Evolutionary conservation across 1,140 invertebrate species (phyloP).

Genomic region (Portunus trituberculatus): DNA sequence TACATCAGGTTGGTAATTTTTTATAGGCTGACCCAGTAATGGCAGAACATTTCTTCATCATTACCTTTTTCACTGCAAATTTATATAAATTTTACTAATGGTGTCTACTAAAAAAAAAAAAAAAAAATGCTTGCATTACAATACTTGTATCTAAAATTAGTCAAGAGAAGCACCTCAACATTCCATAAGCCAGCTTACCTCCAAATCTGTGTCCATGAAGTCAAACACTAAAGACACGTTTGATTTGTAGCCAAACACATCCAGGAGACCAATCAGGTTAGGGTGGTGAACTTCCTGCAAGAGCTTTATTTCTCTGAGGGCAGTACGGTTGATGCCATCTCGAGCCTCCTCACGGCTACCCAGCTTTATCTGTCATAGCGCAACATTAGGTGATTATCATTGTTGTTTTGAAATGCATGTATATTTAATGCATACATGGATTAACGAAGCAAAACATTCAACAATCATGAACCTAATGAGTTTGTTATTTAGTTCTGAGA

Average conservation of each 20-base stretch:
- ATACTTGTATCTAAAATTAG: not conserved
- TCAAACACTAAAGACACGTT: conserved; percentile 99
- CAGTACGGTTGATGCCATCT: conserved; percentile 99
- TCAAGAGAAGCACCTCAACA: not conserved
- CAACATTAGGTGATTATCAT: no score
- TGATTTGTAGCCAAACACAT: conserved; percentile 98
- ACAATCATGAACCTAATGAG: no score
- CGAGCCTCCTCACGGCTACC: conserved; percentile 95
- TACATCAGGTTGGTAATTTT: no score
- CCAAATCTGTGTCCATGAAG: conserved; percentile 99
- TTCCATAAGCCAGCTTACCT: conserved; percentile 81
- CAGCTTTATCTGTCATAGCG: conserved; percentile 90
- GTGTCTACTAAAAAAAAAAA: not conserved
- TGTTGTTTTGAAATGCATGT: no score
- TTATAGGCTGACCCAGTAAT: no score
- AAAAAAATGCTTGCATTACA: not conserved
- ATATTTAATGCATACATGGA: no score
- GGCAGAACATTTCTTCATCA: no score
- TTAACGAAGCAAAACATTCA: no score
- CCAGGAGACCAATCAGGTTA: conserved; percentile 95
- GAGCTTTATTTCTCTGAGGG: conserved; percentile 98
- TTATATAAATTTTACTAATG: no score
- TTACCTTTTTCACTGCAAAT: no score
- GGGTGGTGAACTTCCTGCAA: conserved; percentile 97
- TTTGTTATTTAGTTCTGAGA: no score